Evolutionary conservation across 2,888 invertebrate species (phyloP).

Genomic region (Aquatica leii): DNA sequence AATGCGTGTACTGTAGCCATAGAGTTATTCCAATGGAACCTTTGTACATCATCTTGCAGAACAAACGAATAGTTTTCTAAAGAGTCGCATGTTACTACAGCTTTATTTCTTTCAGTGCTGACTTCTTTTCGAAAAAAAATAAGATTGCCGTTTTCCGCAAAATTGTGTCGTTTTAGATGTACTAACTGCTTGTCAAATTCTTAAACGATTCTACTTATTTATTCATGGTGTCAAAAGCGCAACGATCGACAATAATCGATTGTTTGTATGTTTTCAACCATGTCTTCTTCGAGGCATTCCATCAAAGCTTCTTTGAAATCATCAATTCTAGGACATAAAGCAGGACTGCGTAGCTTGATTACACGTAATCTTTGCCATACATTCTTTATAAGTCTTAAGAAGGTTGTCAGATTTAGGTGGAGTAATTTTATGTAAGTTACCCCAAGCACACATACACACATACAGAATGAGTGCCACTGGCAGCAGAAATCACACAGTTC

Average conservation of each 20-base stretch:
- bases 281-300: not conserved
- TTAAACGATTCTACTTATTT: not conserved
- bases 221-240: not conserved
- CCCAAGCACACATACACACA: not conserved
- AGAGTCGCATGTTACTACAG: constrained; percentile 39
- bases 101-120: not conserved
- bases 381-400: not conserved
- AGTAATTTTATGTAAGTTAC: not conserved
- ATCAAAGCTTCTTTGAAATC: not conserved
- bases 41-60: constrained; percentile 37
- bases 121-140: not conserved
- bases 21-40: constrained; percentile 40
- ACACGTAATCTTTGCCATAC: not conserved
- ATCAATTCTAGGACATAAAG: not conserved
- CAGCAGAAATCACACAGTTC: not conserved
- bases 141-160: not conserved
- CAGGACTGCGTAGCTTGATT: not conserved
- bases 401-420: not conserved
- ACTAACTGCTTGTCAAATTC: not conserved
- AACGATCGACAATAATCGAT: not conserved
- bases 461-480: too few species aligned
- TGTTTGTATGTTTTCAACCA: not conserved
- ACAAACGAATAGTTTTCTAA: constrained; percentile 44
- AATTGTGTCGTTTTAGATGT: not conserved
- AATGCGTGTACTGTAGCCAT: constrained; percentile 39